phyloP scores from a whole-genome alignment of 2,888 invertebrate genomes.

The Vanessa cardui region DNA sequence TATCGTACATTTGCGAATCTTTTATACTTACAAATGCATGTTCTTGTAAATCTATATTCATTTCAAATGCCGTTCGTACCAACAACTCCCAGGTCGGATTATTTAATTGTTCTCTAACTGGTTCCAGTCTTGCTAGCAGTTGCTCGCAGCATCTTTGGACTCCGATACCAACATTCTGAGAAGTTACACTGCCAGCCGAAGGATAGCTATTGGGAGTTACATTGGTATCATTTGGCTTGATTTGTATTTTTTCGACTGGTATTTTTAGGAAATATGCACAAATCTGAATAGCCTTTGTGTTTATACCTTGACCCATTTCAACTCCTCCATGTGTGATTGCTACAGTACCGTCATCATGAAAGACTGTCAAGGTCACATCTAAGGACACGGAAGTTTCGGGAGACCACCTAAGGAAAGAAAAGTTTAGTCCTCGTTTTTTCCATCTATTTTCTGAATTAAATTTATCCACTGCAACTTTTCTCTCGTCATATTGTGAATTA shows the following conservation, averaged over 20 bases:
- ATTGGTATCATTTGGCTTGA: constrained; percentile 85
- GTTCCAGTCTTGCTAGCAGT: constrained; percentile 51
- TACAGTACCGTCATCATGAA: constrained; percentile 87
- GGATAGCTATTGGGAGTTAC: constrained; percentile 84
- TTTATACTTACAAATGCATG: constrained; percentile 71
- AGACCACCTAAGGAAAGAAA: constrained; percentile 87
- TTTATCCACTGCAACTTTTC: constrained; percentile 67
- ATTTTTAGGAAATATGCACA: constrained; percentile 86
- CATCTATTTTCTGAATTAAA: constrained; percentile 88
- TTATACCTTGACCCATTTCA: constrained; percentile 91
- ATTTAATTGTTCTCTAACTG: constrained; percentile 73
- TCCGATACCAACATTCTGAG: constrained; percentile 55
- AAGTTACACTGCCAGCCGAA: constrained; percentile 85
- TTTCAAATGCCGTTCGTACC: constrained; percentile 72
- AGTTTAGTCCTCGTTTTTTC: constrained; percentile 89
- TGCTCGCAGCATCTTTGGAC: constrained; percentile 52
- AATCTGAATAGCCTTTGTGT: constrained; percentile 87
- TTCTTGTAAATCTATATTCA: constrained; percentile 80
- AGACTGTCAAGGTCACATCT: constrained; percentile 84
- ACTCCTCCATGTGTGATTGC: constrained; percentile 87
- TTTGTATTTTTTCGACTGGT: constrained; percentile 84
- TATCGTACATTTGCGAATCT: constrained; percentile 74
- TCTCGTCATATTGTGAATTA: constrained; percentile 70
- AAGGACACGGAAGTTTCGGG: constrained; percentile 76
- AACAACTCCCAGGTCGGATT: constrained; percentile 82